Conservation (phyloP, 1,140 invertebrate species). For the Ceratina australensis region DNA sequence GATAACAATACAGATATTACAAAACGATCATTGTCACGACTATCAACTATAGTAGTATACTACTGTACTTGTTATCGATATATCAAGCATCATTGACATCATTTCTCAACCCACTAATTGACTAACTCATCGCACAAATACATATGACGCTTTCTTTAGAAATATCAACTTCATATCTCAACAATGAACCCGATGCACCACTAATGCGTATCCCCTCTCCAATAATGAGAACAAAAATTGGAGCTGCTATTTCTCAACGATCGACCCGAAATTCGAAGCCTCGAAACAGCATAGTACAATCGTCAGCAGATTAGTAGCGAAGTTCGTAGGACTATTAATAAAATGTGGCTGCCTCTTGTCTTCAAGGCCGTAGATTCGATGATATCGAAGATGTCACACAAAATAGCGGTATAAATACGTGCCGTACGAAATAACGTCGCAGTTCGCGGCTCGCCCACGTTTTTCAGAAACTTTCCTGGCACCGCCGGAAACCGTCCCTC, state of each 20-base stretch:
- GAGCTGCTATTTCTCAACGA: too few relatives aligned
- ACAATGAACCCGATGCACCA: too few relatives aligned
- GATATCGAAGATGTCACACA: conserved; percentile 36
- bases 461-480: conserved; percentile 11
- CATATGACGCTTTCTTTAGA: too few relatives aligned
- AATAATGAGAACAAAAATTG: too few relatives aligned
- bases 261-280: not conserved
- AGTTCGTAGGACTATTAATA: conserved; percentile 67
- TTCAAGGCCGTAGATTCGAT: conserved; percentile 63
- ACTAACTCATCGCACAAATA: too few relatives aligned
- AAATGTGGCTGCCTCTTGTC: conserved; percentile 45
- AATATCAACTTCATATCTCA: too few relatives aligned
- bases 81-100: not conserved
- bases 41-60: too few relatives aligned
- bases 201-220: too few relatives aligned
- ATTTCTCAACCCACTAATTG: not conserved
- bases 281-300: not conserved
- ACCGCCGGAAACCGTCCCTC: not conserved
- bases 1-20: too few relatives aligned
- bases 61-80: not conserved
- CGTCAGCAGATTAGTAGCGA: conserved; percentile 38
- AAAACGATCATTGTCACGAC: too few relatives aligned
- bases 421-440: conserved; percentile 50
- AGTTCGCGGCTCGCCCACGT: conserved; percentile 49
- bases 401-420: conserved; percentile 64